phyloP scores from a whole-genome alignment of 2,113 vertebrate species.

The Cephalopterus ornatus region DNA sequence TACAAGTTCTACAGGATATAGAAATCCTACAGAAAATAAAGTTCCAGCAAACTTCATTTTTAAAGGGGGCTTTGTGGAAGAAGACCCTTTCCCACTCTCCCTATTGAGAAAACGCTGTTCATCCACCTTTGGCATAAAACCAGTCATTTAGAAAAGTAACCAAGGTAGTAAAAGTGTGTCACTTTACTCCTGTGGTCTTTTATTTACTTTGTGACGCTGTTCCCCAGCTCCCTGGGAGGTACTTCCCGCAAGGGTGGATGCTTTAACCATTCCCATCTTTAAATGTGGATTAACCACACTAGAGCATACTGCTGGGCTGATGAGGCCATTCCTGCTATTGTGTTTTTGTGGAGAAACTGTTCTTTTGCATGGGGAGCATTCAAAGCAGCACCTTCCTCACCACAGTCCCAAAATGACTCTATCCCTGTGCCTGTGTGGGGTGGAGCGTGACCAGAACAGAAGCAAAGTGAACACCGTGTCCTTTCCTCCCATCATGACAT shows the following conservation, averaged over 20 bases:
- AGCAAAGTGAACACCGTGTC: neutral
- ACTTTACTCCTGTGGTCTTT: neutral
- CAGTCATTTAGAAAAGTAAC: neutral
- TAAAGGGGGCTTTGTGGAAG: neutral
- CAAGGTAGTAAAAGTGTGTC: neutral
- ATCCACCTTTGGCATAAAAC: neutral
- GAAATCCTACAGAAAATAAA: neutral
- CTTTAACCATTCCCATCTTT: neutral
- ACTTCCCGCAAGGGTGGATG: neutral
- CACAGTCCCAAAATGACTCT: neutral
- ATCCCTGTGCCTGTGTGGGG: neutral
- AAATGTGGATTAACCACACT: neutral
- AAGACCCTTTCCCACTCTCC: neutral
- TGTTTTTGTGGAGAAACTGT: neutral
- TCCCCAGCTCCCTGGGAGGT: neutral
- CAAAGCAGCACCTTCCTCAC: neutral
- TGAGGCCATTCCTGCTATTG: accelerated
- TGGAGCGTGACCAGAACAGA: neutral
- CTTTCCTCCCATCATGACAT: accelerated
- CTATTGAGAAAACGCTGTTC: neutral
- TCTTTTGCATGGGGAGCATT: neutral
- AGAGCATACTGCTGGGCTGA: neutral
- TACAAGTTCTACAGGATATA: neutral
- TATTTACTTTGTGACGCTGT: neutral
- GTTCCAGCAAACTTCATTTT: neutral